Evolutionary conservation across 2,888 invertebrate genomes (phyloP), one percentile per base, ranked within the genome.

Genomic region (Amphipoea lucens): DNA sequence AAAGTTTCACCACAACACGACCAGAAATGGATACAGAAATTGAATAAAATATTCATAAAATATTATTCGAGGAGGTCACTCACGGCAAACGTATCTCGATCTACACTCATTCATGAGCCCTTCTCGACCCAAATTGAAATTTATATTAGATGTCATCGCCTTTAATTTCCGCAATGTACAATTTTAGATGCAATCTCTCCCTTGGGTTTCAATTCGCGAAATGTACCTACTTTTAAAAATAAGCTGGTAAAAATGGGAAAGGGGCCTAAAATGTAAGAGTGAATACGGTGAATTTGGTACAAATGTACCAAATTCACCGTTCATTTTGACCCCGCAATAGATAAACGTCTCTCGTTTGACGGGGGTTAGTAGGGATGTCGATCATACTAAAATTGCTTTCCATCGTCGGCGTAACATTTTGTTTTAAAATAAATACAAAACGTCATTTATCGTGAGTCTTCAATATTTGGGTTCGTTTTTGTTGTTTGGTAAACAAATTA

Each of bases 141-240:
- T 95, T 94, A 95, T 95, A 95, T 95, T 92, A 93, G 92, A 93
- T 94, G 93, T 92, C 93, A 94, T 91, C 93, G 91, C 94, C 94
- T 94, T 95, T 96, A 95, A 96, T 95, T 96, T 96, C 94, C 95
- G 94, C 93, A 93, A 93, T 95, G 95, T 95, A 95, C 95, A 94
- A 95, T 96, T 95, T 94, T 89, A 94, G 94, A 96, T 95, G 94
- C 94, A 95, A 96, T 96, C 95, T 94, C 93, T 92, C 92, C 91
- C 92, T 92, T 92, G 93, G 93, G 93, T 94, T 95, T 94, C 79
- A 94, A 94, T 94, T 94, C 90, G 85, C 80, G 85, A 90, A 92
- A 92, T 87, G 71, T 91, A 89, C 63, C 72, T 72, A 73, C 78
- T 83, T 88, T 87, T 75, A 78, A 81, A 87, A 89, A 88, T 88